Percentiles rank a stretch among this genome's conserved stretches.
Evolutionary conservation across 2,888 invertebrate species (phyloP).

Genomic region (Cotesia congregata): DNA sequence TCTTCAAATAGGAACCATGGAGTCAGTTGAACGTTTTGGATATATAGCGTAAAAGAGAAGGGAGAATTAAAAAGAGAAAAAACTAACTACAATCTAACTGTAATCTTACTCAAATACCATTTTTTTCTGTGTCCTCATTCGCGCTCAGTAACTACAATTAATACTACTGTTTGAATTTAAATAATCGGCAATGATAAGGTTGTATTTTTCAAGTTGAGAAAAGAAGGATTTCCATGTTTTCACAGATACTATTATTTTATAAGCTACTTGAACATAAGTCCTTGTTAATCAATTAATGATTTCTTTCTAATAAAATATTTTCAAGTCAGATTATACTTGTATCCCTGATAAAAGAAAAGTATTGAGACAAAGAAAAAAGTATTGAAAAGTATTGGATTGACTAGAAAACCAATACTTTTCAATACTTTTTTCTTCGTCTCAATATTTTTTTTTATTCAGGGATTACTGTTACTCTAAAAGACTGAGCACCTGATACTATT

Average conservation of each 20-base stretch:
- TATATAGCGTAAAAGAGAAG: constrained; percentile 18
- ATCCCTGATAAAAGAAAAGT: too few species aligned
- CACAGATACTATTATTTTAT: not conserved
- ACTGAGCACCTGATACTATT: too few species aligned
- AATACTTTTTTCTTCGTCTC: too few species aligned
- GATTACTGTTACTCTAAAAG: too few species aligned
- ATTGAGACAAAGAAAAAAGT: too few species aligned
- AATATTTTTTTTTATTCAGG: too few species aligned
- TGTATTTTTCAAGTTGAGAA: not conserved
- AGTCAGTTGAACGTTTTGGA: constrained; percentile 9
- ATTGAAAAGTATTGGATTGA: too few species aligned
- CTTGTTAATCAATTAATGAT: too few species aligned
- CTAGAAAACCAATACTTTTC: too few species aligned
- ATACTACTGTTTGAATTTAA: not conserved
- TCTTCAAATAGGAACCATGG: constrained; percentile 30
- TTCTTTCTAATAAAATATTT: too few species aligned
- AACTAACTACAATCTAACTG: constrained; percentile 18
- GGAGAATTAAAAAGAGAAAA: constrained; percentile 21
- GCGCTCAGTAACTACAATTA: constrained; percentile 24
- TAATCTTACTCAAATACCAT: constrained; percentile 20
- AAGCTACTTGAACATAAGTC: too few species aligned
- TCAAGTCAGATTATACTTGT: too few species aligned
- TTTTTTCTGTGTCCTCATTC: constrained; percentile 30
- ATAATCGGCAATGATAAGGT: not conserved
- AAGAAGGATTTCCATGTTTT: not conserved